Conservation (phyloP, 2,888 invertebrate species). For the Geophilus truncorum region DNA sequence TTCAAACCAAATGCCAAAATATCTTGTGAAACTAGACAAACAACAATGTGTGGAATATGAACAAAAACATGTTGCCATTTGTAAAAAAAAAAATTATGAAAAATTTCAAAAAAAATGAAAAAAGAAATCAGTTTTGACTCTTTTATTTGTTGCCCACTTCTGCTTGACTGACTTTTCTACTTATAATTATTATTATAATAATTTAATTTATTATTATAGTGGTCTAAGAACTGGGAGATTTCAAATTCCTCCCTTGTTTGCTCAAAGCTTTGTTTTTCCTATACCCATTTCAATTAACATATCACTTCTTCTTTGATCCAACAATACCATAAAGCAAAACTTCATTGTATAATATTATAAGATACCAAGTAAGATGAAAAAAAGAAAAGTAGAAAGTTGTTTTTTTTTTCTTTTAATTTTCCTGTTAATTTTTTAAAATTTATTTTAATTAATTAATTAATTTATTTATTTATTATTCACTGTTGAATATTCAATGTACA, state of each 20-base stretch:
- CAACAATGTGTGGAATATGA: not conserved
- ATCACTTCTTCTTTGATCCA: not conserved
- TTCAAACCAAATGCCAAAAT: not conserved
- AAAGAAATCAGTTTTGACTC: not conserved
- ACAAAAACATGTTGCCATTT: not conserved
- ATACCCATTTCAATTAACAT: conserved; percentile 10
- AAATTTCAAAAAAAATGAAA: not conserved
- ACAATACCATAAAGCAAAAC: not conserved
- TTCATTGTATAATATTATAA: no score
- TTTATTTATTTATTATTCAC: not conserved
- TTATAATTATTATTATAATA: not conserved
- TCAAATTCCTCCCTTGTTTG: not conserved
- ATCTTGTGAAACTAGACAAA: not conserved
- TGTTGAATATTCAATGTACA: not conserved
- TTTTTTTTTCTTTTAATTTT: not conserved
- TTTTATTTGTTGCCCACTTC: not conserved
- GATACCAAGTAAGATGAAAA: no score
- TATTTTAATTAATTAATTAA: no score
- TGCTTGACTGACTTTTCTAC: not conserved
- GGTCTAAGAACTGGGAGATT: not conserved
- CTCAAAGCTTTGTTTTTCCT: not conserved
- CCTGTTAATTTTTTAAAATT: not conserved
- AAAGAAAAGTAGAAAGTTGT: not conserved
- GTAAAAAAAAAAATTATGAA: no score
- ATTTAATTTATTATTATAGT: not conserved